Conservation (phyloP, 2,113 vertebrate species). For the Tringa solitaria region DNA sequence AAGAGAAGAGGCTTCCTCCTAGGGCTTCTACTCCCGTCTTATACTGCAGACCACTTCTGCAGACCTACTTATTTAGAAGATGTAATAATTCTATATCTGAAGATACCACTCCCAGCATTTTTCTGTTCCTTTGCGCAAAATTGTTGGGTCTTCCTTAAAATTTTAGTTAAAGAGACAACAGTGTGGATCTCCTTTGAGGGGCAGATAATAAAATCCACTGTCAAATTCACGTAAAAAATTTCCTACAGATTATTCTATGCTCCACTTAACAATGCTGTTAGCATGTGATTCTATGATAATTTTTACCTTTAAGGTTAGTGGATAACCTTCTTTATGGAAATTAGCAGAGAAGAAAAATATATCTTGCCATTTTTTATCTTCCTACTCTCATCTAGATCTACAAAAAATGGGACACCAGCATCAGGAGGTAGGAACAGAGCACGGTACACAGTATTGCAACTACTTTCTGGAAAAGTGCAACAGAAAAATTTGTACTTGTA, state of each 20-base stretch:
- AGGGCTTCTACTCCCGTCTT: background rate
- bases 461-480: background rate
- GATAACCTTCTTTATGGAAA: background rate
- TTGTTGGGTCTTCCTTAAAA: background rate
- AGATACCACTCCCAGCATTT: background rate
- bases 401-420: background rate
- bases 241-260: background rate
- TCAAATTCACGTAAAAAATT: background rate
- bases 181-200: background rate
- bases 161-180: background rate
- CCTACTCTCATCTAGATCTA: background rate
- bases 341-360: background rate
- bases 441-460: background rate
- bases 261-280: background rate
- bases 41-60: background rate
- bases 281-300: background rate
- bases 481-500: background rate
- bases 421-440: background rate
- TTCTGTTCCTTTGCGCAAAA: background rate
- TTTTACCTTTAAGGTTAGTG: background rate
- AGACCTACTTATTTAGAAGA: background rate
- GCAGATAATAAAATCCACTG: background rate
- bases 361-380: background rate
- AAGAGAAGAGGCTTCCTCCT: background rate
- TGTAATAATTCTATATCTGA: background rate